Percentiles rank a stretch among this genome's conserved stretches.
Conservation (phyloP, 2,888 invertebrate species). For the Cryptophagus acutangulus region DNA sequence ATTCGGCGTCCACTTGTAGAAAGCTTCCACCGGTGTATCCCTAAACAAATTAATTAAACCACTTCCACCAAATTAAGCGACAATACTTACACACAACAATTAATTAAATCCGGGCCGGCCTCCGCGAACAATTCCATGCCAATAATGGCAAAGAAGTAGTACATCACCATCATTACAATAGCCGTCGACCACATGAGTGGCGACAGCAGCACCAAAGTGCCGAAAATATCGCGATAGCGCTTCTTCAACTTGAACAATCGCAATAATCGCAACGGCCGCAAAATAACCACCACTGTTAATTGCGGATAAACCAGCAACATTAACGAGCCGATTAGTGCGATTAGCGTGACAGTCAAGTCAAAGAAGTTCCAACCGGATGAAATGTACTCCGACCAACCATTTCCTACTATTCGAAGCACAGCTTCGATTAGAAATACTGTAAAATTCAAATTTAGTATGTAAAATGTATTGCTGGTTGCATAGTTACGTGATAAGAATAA, state of each 20-base stretch:
- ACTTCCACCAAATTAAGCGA: background rate
- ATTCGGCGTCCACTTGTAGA: slow-evolving; percentile 67
- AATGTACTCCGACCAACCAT: slow-evolving; percentile 67
- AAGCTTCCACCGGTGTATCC: slow-evolving; percentile 79
- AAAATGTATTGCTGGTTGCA: background rate
- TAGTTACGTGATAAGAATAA: slow-evolving; percentile 60
- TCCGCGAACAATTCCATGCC: slow-evolving; percentile 83
- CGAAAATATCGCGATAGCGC: slow-evolving; percentile 46
- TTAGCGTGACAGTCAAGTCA: slow-evolving; percentile 65
- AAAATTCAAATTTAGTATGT: slow-evolving; percentile 25
- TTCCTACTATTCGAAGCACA: slow-evolving; percentile 64
- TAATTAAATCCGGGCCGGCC: slow-evolving; percentile 58
- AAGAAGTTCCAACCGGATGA: slow-evolving; percentile 83
- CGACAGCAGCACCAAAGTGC: slow-evolving; percentile 50
- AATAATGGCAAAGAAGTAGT: slow-evolving; percentile 84
- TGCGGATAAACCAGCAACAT: slow-evolving; percentile 62
- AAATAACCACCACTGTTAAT: slow-evolving; percentile 67
- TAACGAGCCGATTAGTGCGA: slow-evolving; percentile 63
- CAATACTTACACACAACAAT: slow-evolving; percentile 69
- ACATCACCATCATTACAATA: slow-evolving; percentile 76
- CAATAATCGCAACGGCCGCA: slow-evolving; percentile 58
- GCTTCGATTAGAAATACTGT: slow-evolving; percentile 77
- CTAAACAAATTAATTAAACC: slow-evolving; percentile 45
- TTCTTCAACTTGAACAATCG: slow-evolving; percentile 75
- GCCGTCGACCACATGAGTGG: slow-evolving; percentile 81